Evolutionary conservation across 2,113 vertebrate genomes (phyloP).

Genomic region (Megatriorchis doriae): DNA sequence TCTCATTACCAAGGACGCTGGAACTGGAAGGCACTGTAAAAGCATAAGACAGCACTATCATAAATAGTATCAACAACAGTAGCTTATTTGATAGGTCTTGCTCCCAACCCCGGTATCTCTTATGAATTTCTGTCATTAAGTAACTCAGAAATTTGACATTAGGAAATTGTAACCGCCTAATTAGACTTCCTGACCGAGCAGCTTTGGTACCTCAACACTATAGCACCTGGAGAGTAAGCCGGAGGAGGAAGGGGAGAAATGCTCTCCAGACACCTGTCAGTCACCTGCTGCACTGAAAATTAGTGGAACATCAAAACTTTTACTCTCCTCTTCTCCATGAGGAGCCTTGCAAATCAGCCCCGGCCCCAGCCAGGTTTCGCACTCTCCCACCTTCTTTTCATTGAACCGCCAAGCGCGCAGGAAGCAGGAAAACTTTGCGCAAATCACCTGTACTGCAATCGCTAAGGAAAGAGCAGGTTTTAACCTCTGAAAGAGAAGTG

Average conservation of each 20-base stretch:
- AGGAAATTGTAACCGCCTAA: not conserved
- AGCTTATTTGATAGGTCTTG: not conserved
- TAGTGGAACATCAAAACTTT: not conserved
- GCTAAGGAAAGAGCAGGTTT: not conserved
- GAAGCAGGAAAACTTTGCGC: not conserved
- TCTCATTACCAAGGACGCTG: not conserved
- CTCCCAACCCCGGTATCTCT: not conserved
- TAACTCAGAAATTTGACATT: not conserved
- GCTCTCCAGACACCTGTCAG: not conserved
- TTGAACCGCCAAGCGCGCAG: accelerated
- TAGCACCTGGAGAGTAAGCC: not conserved
- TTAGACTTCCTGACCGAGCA: not conserved
- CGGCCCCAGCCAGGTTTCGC: accelerated
- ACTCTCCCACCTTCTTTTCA: not conserved
- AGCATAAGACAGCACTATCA: not conserved
- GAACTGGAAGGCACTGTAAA: not conserved
- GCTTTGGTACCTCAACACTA: not conserved
- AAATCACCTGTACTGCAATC: not conserved
- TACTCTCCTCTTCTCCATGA: not conserved
- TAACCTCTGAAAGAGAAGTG: too few species aligned
- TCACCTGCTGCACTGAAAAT: not conserved
- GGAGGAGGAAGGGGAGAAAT: not conserved
- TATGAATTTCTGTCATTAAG: not conserved
- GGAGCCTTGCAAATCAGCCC: not conserved
- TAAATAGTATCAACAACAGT: not conserved